phyloP scores from a whole-genome alignment of 1,140 invertebrate species.

The Oncopodura yosiiana region DNA sequence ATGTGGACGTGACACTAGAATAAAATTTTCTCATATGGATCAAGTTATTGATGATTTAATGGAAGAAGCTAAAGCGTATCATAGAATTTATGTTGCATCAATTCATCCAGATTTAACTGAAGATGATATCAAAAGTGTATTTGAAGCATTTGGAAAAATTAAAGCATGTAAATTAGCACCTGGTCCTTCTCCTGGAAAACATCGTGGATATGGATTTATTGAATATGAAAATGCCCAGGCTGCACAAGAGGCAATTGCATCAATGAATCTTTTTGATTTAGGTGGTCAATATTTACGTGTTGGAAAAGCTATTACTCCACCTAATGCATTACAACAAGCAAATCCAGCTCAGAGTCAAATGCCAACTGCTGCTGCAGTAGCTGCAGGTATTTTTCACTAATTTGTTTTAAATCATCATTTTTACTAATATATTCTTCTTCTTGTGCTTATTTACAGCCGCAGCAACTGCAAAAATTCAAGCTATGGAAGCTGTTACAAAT shows the following conservation, averaged over 20 bases:
- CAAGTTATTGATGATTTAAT: conserved; percentile 95
- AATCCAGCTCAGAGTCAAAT: conserved; percentile 68
- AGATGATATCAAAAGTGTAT: conserved; percentile 96
- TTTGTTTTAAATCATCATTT: no score
- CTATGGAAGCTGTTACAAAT: conserved; percentile 85
- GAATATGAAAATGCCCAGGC: conserved; percentile 91
- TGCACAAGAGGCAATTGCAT: conserved; percentile 89
- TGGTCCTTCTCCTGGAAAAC: conserved; percentile 71
- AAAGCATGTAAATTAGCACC: conserved; percentile 83
- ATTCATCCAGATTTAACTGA: conserved; percentile 96
- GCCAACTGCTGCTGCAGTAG: conserved; percentile 86
- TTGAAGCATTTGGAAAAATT: conserved; percentile 97
- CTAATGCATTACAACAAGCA: conserved; percentile 66
- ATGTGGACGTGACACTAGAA: conserved; percentile 33
- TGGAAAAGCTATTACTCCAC: conserved; percentile 87
- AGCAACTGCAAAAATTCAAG: conserved; percentile 96
- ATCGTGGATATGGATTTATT: conserved; percentile 97
- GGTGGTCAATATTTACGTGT: conserved; percentile 93
- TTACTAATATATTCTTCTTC: no score
- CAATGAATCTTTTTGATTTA: conserved; percentile 98
- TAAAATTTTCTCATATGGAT: conserved; percentile 36
- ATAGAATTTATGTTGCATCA: conserved; percentile 94
- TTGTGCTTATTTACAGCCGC: no score
- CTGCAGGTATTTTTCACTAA: no score
- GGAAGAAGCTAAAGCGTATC: conserved; percentile 94